phyloP scores from a whole-genome alignment of 1,140 invertebrate species.

The Drosophila bifasciata region DNA sequence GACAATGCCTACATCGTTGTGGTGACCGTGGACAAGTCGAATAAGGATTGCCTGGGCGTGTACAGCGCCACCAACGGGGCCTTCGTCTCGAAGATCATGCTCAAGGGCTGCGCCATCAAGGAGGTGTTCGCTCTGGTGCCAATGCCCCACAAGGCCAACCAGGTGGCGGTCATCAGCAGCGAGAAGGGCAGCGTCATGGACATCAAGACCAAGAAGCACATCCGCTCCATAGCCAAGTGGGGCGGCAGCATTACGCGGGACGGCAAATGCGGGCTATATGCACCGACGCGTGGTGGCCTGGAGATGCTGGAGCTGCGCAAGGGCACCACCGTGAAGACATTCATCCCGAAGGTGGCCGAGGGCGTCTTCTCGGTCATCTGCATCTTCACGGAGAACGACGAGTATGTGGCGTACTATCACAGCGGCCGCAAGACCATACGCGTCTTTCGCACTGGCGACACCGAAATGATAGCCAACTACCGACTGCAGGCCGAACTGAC shows the following conservation, averaged over 20 bases:
- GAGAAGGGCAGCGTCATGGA: constrained; percentile 95
- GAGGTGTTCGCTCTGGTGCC: constrained; percentile 89
- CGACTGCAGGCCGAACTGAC: constrained; percentile 95
- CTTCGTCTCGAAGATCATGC: constrained; percentile 89
- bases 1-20: constrained; percentile 92
- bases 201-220: constrained; percentile 91
- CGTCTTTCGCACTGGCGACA: constrained; percentile 94
- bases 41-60: constrained; percentile 92
- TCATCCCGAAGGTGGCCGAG: constrained; percentile 96
- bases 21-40: constrained; percentile 92
- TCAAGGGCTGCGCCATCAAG: constrained; percentile 88
- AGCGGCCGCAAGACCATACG: constrained; percentile 94
- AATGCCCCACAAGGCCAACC: constrained; percentile 92
- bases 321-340: constrained; percentile 91
- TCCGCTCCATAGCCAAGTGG: constrained; percentile 92
- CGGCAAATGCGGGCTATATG: constrained; percentile 96
- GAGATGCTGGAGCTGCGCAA: constrained; percentile 95
- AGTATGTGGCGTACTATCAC: constrained; percentile 98
- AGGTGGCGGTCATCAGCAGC: constrained; percentile 94
- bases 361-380: constrained; percentile 98
- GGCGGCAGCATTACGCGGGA: constrained; percentile 92
- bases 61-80: constrained; percentile 93
- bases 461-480: constrained; percentile 96
- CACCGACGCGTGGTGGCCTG: constrained; percentile 95
- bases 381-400: constrained; percentile 96